A percentile compares a stretch with the other conserved stretches of the same genome.
These are phyloP conservation scores for Drosophila phalerata DNA, from an alignment of 2,888 invertebrate genomes.

Conservation along the genomic window DNA sequence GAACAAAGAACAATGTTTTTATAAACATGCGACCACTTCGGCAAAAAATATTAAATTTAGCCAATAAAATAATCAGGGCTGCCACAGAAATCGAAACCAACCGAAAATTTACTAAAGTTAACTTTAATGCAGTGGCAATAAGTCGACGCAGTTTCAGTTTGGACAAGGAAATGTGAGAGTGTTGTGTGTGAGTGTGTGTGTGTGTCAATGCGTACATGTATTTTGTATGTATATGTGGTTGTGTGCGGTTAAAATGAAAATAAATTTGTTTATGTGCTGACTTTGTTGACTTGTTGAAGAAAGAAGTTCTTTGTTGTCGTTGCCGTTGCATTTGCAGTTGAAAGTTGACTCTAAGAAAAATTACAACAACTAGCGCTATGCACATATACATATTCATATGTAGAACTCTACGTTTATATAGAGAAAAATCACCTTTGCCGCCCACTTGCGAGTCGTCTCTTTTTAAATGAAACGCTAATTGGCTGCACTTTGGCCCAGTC, in stretches of 20 bases:
- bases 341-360: constrained; percentile 39
- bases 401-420: neutral
- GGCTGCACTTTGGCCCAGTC: constrained; percentile 60
- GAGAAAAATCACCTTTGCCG: constrained; percentile 41
- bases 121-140: constrained; percentile 32
- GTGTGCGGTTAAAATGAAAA: constrained; percentile 62
- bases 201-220: constrained; percentile 4
- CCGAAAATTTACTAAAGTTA: no score
- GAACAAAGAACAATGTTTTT: no score
- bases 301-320: constrained; percentile 67
- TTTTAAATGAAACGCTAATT: constrained; percentile 53
- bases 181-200: constrained; percentile 8
- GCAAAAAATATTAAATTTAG: no score
- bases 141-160: constrained; percentile 44
- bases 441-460: constrained; percentile 47
- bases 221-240: constrained; percentile 3
- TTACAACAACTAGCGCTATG: constrained; percentile 6
- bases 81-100: no score
- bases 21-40: no score
- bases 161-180: constrained; percentile 20
- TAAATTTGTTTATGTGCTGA: constrained; percentile 70
- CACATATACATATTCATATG: constrained; percentile 1
- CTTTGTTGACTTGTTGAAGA: constrained; percentile 44
- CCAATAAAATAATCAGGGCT: no score
- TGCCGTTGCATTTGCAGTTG: constrained; percentile 52